Evolutionary conservation across 1,140 invertebrate genomes (phyloP).

Genomic region (Whitmania pigra): DNA sequence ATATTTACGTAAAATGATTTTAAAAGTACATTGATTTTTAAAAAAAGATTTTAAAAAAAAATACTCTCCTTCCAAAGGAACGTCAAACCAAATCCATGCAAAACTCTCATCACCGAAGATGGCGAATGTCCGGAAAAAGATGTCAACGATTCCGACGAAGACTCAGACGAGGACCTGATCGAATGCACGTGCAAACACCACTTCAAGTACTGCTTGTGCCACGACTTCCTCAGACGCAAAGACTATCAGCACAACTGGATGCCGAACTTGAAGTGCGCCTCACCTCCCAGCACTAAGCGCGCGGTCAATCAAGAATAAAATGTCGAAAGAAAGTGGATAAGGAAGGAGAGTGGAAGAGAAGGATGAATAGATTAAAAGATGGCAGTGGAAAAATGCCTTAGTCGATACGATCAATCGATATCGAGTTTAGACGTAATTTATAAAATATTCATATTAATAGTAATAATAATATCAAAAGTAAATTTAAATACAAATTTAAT

Average conservation of each 20-base stretch:
- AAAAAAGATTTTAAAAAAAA: neutral
- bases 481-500: no score
- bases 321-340: neutral
- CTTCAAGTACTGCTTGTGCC: conserved; percentile 9
- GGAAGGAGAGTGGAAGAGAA: neutral
- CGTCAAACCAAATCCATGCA: conserved; percentile 9
- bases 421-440: neutral
- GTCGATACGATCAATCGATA: neutral
- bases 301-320: neutral
- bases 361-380: no score
- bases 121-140: neutral
- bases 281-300: neutral
- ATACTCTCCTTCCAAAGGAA: neutral
- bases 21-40: no score
- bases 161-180: neutral
- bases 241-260: conserved; percentile 8
- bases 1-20: no score
- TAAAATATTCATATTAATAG: no score
- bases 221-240: neutral
- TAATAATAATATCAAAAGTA: no score
- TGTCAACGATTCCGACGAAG: neutral
- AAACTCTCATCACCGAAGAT: neutral
- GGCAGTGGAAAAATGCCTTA: neutral
- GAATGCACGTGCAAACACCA: neutral
- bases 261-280: neutral